Conservation (phyloP, 2,888 invertebrate species). For the Unio pictorum region DNA sequence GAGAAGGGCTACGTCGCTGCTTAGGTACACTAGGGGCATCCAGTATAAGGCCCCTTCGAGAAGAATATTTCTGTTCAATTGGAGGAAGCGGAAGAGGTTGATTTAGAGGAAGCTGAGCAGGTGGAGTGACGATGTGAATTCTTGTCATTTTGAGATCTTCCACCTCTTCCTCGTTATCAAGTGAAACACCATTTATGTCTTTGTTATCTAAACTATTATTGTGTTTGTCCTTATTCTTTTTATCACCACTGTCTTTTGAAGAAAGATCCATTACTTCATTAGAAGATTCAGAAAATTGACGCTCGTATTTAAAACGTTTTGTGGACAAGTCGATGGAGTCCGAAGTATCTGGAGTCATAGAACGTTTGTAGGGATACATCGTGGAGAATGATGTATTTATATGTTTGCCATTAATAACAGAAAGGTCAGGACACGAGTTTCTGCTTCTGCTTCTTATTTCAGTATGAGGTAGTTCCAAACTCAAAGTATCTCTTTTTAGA, state of each 20-base stretch:
- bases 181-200: slow-evolving; percentile 6
- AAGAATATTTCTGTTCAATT: slow-evolving; percentile 60
- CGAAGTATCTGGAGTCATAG: slow-evolving; percentile 40
- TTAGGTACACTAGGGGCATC: slow-evolving; percentile 66
- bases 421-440: slow-evolving; percentile 35
- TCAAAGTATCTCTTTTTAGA: too few relatives aligned
- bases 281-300: slow-evolving; percentile 29
- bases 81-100: slow-evolving; percentile 56
- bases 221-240: slow-evolving; percentile 26
- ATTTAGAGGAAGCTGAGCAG: slow-evolving; percentile 45
- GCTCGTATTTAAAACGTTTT: slow-evolving; percentile 29
- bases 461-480: slow-evolving; percentile 6
- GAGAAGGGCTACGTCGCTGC: slow-evolving; percentile 57
- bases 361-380: slow-evolving; percentile 28
- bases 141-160: slow-evolving; percentile 47
- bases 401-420: slow-evolving; percentile 8
- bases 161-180: slow-evolving; percentile 19
- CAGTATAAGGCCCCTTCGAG: slow-evolving; percentile 63
- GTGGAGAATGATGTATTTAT: slow-evolving; percentile 16
- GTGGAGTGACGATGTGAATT: slow-evolving; percentile 58
- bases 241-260: slow-evolving; percentile 31
- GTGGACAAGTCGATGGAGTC: slow-evolving; percentile 44
- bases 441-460: slow-evolving; percentile 32
- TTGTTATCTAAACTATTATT: slow-evolving; percentile 31
- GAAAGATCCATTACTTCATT: slow-evolving; percentile 63